These are phyloP conservation scores for Brachypodius melanocephalos DNA, from an alignment of 2,113 vertebrate genomes.

Conservation along the genomic window DNA sequence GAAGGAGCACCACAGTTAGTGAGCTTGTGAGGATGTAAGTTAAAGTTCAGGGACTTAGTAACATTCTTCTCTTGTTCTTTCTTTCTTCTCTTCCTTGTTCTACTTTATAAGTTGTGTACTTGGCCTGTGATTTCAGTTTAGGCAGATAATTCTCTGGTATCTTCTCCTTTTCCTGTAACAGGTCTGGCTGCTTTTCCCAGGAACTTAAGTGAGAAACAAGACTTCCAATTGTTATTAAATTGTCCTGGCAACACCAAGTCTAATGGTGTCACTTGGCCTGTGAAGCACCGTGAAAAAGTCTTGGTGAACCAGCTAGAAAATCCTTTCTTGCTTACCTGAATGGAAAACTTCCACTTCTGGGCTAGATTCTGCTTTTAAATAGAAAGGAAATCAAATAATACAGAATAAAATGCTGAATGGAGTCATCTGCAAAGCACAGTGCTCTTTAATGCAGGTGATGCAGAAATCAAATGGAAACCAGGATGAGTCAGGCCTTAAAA, in stretches of 20 bases:
- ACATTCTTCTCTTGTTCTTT: background rate
- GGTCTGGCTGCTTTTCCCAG: background rate
- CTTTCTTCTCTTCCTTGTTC: background rate
- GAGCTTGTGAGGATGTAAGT: background rate
- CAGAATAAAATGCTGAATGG: background rate
- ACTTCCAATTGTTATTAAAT: background rate
- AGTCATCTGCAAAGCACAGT: background rate
- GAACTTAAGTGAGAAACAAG: background rate
- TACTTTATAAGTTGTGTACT: background rate
- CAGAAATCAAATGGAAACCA: background rate
- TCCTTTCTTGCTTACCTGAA: background rate
- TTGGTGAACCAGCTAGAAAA: background rate
- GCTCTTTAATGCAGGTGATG: background rate
- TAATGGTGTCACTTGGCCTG: background rate
- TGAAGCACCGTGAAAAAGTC: background rate
- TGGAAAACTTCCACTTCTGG: background rate
- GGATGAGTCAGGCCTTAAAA: background rate
- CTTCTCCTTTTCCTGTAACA: background rate
- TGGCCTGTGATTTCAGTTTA: background rate
- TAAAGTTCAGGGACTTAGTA: background rate
- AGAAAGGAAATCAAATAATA: background rate
- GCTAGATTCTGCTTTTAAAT: background rate
- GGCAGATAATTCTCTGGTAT: background rate
- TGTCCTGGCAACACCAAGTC: background rate
- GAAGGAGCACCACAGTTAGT: background rate